These are phyloP conservation scores for Acrossocheilus fasciatus DNA, from an alignment of 2,797 vertebrate species.

Conservation along the genomic window DNA sequence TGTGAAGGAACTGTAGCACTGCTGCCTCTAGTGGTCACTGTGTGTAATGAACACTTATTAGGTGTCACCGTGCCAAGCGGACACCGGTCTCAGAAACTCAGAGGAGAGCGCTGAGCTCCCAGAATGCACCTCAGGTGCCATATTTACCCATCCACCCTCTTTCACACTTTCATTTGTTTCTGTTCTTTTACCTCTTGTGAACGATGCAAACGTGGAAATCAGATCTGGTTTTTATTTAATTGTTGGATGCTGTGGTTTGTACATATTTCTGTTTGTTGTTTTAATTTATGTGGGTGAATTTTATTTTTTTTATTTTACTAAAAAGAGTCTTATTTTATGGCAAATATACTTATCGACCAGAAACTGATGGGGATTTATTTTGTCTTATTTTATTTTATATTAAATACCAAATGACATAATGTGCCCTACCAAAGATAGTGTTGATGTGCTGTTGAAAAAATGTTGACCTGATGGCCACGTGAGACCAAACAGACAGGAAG, in stretches of 20 bases:
- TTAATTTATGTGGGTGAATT: slow-evolving; percentile 82
- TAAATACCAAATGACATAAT: slow-evolving; percentile 25
- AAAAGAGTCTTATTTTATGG: slow-evolving; percentile 74
- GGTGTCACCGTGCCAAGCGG: slow-evolving; percentile 27
- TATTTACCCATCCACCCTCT: slow-evolving; percentile 60
- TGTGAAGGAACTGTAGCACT: slow-evolving; percentile 27
- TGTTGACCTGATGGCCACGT: not conserved
- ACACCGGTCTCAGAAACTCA: slow-evolving; percentile 39
- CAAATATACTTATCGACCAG: slow-evolving; percentile 53
- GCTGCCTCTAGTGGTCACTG: slow-evolving; percentile 27
- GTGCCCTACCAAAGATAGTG: slow-evolving; percentile 51
- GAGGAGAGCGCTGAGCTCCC: slow-evolving; percentile 41
- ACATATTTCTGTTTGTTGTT: slow-evolving; percentile 74
- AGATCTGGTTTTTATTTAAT: slow-evolving; percentile 75
- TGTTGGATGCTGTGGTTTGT: slow-evolving; percentile 74
- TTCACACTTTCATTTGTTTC: slow-evolving; percentile 49
- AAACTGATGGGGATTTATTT: slow-evolving; percentile 6
- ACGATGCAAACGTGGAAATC: slow-evolving; percentile 67
- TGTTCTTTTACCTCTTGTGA: slow-evolving; percentile 66
- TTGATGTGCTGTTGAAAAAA: slow-evolving; percentile 54
- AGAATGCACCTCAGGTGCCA: slow-evolving; percentile 68
- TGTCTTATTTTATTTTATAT: slow-evolving; percentile 9
- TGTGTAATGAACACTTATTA: slow-evolving; percentile 40
- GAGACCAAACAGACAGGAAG: slow-evolving; percentile 19
- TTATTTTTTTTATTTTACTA: slow-evolving; percentile 54